phyloP scores from a whole-genome alignment of 2,797 vertebrate species.

The Aldrovandia affinis region DNA sequence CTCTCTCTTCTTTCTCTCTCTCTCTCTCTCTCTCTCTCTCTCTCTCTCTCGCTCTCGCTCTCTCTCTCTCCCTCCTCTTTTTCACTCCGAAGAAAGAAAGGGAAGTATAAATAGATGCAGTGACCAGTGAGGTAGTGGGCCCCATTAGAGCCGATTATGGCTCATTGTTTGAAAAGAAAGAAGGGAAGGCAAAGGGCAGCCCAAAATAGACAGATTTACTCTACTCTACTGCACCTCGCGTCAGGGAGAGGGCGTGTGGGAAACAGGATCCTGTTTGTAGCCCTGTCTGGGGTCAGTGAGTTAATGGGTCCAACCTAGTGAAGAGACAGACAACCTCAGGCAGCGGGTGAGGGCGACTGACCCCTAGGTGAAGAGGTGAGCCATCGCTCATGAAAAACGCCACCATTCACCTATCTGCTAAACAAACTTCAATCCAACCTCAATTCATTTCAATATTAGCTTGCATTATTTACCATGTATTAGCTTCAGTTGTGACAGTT shows the following conservation, averaged over 20 bases:
- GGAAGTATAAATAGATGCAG: conserved; percentile 44
- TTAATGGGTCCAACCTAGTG: conserved; percentile 66
- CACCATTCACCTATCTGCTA: not conserved
- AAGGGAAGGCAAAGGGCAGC: conserved; percentile 59
- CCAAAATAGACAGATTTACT: conserved; percentile 75
- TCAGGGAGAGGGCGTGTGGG: conserved; percentile 30
- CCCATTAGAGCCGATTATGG: conserved; percentile 65
- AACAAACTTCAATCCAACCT: not conserved
- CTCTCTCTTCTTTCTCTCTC: not conserved
- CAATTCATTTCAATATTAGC: not conserved
- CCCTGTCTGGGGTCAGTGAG: conserved; percentile 67
- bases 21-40: not conserved
- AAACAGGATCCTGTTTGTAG: conserved; percentile 54
- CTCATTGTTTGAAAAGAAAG: conserved; percentile 61
- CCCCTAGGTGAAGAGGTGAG: too few species aligned
- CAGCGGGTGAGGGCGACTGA: too few species aligned
- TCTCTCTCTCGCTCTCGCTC: conserved; percentile 7
- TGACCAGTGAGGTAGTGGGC: conserved; percentile 48
- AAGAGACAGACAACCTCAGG: conserved; percentile 41
- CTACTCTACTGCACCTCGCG: conserved; percentile 48
- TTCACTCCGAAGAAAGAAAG: not conserved
- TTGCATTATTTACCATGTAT: not conserved
- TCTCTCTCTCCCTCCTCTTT: conserved; percentile 29
- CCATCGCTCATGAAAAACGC: not conserved
- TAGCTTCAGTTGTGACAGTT: not conserved